Evolutionary conservation across 2,797 vertebrate species (phyloP).

Genomic region (Aselliscus stoliczkanus): DNA sequence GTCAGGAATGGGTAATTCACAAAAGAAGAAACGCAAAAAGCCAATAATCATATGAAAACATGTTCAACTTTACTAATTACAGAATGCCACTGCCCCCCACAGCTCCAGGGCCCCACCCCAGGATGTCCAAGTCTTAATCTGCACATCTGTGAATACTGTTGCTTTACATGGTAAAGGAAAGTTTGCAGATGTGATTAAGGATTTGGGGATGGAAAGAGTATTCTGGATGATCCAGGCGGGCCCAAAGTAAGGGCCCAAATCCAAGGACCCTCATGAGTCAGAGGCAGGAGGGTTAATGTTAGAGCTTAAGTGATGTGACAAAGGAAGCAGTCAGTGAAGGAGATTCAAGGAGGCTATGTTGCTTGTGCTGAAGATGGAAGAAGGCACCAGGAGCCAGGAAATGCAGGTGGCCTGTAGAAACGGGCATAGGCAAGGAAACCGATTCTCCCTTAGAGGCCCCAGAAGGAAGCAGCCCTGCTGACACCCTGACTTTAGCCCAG

Average conservation of each 20-base stretch:
- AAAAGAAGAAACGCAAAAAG: slow-evolving; percentile 29
- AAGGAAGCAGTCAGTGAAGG: neutral
- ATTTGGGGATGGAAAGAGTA: neutral
- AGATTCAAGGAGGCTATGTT: neutral
- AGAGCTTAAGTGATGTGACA: neutral
- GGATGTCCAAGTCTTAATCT: neutral
- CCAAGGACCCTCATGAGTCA: neutral
- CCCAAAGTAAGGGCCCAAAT: neutral
- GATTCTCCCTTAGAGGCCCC: neutral
- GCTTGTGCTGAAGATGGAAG: neutral
- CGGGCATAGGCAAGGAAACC: neutral
- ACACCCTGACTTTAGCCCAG: neutral
- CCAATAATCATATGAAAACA: slow-evolving; percentile 24
- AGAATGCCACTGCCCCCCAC: no score
- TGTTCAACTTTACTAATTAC: neutral
- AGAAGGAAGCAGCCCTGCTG: neutral
- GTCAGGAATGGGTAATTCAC: neutral
- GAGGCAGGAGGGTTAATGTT: neutral
- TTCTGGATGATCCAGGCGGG: neutral
- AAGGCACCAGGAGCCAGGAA: neutral
- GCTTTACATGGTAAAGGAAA: neutral
- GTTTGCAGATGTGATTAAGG: neutral
- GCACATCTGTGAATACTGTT: neutral
- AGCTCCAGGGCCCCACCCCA: no score
- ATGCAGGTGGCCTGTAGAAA: neutral